Evolutionary conservation across 92 coral and sea anemone genomes (phyloP).

Genomic region (Phenganax subtilis): DNA sequence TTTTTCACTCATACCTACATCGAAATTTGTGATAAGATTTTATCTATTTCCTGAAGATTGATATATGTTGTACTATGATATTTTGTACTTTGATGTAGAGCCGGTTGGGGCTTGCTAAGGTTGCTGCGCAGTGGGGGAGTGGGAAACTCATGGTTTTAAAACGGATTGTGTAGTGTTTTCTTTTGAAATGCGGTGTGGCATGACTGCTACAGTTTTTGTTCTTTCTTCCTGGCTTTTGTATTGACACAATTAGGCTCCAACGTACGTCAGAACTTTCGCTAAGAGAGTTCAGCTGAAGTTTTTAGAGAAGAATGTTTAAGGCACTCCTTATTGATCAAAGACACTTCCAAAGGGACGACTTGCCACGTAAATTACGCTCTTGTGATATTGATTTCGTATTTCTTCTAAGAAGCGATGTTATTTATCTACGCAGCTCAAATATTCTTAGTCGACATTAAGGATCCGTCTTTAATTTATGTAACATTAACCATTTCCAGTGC

Average conservation of each 20-base stretch:
- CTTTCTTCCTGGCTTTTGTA: not conserved
- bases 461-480: not conserved
- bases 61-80: not conserved
- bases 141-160: constrained; percentile 19
- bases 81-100: not conserved
- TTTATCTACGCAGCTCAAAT: not conserved
- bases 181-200: constrained; percentile 5
- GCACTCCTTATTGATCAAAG: not conserved
- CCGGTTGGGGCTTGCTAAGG: not conserved
- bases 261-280: not conserved
- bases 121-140: not conserved
- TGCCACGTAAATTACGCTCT: not conserved
- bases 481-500: not conserved
- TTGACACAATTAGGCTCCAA: not conserved
- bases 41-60: constrained; percentile 12
- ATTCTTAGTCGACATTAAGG: not conserved
- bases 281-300: not conserved
- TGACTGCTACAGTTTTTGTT: not conserved
- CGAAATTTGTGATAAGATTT: not conserved
- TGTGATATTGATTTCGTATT: not conserved
- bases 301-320: no score
- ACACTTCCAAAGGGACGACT: not conserved
- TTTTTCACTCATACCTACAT: not conserved
- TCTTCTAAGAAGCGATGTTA: not conserved
- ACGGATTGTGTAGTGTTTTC: constrained; percentile 3